A percentile compares a stretch with the other conserved stretches of the same genome.
phyloP scores from a whole-genome alignment of 2,888 invertebrate species.

The Metopia argyrocephala region DNA sequence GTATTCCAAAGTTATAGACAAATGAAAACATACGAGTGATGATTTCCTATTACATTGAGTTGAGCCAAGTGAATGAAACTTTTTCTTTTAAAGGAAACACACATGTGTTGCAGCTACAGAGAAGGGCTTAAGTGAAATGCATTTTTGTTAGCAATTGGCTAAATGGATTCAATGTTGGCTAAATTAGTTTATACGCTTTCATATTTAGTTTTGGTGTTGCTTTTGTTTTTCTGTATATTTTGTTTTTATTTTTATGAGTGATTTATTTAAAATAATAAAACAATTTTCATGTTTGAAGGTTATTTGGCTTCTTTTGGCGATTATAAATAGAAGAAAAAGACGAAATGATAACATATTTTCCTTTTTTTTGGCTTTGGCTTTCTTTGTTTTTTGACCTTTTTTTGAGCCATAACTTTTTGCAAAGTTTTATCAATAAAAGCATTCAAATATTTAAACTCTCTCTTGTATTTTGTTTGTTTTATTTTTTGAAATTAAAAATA shows the following conservation, averaged over 20 bases:
- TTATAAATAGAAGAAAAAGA: constrained; percentile 1
- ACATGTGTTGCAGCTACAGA: neutral
- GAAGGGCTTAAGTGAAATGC: constrained; percentile 15
- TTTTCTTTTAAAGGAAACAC: neutral
- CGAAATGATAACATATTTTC: constrained; percentile 60
- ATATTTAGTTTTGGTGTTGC: constrained; percentile 32
- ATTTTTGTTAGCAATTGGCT: constrained; percentile 42
- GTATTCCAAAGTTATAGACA: constrained; percentile 24
- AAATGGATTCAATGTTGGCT: constrained; percentile 43
- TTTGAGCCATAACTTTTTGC: constrained; percentile 49
- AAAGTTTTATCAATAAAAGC: constrained; percentile 64
- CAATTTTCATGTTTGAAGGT: constrained; percentile 67
- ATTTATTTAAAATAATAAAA: constrained; percentile 65
- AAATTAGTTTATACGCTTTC: constrained; percentile 51
- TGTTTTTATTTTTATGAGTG: constrained; percentile 26
- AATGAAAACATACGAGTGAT: constrained; percentile 17
- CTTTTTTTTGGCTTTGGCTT: constrained; percentile 21
- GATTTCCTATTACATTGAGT: neutral
- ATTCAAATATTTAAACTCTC: constrained; percentile 51
- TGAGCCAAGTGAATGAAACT: neutral
- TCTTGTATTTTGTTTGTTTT: constrained; percentile 13
- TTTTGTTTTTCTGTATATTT: neutral
- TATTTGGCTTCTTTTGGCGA: constrained; percentile 63
- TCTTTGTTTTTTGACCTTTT: constrained; percentile 13
- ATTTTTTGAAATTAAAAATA: constrained; percentile 10